phyloP scores from a whole-genome alignment of 2,113 vertebrate species.

The Halichoeres trimaculatus region DNA sequence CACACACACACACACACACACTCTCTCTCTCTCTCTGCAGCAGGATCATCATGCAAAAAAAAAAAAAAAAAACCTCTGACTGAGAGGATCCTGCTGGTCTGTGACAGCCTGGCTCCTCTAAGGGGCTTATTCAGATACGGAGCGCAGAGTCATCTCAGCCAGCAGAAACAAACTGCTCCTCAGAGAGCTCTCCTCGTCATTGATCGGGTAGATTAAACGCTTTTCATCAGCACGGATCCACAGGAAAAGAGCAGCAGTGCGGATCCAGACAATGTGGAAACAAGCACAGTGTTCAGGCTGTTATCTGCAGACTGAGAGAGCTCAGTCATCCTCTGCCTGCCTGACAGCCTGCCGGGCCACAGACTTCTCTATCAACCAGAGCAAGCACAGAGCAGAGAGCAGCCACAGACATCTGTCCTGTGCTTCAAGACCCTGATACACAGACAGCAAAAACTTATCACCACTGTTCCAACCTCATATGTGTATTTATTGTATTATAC shows the following conservation, averaged over 20 bases:
- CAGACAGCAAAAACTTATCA: no score
- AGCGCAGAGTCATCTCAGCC: neutral
- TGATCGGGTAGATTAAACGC: neutral
- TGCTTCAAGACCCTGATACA: neutral
- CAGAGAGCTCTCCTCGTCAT: neutral
- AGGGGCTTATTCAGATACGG: neutral
- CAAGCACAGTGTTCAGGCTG: neutral
- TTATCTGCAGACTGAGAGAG: neutral
- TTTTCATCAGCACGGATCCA: neutral
- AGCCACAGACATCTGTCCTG: neutral
- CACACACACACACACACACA: neutral
- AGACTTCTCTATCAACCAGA: neutral
- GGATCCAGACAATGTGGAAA: slow-evolving; percentile 8
- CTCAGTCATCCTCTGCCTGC: neutral
- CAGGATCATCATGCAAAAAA: neutral
- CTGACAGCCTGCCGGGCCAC: neutral
- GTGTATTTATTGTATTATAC: no score
- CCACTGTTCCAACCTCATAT: no score
- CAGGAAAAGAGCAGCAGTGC: neutral
- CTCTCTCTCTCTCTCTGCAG: no score
- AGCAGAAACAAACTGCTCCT: slow-evolving; percentile 5
- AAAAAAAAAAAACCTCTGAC: no score
- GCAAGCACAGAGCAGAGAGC: neutral
- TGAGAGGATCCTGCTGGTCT: neutral
- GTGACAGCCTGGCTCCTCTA: neutral